Evolutionary conservation across 2,113 vertebrate genomes (phyloP), one percentile per base, ranked within the genome.

Genomic region (Petrocephalus microphthalmus): DNA sequence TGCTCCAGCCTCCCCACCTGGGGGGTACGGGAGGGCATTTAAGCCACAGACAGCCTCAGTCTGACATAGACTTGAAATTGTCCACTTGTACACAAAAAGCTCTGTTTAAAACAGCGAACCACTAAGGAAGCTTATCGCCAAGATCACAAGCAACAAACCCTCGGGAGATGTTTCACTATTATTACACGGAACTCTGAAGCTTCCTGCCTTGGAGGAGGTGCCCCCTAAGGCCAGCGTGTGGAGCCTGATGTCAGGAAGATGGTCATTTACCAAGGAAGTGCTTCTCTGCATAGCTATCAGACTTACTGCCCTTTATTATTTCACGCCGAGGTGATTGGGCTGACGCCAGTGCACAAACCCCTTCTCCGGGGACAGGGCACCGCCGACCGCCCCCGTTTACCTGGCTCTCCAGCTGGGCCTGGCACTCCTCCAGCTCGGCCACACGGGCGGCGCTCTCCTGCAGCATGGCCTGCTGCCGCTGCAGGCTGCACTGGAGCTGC

Each of bases 401-500:
- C 96, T 97, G 97, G 90, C 94, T 94, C 92, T 98, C 96, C 89
- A 98, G 96, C 87, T 95, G 95, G 87, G 93, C 93, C 93, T 99
- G 97, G 92, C 91, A 95, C 60, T 99, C 97, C 94, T 99, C 98
- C 86, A 99, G 94, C 83, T 99, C 97, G 29, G 92, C 96, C 82
- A 97, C 96, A 71, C 95, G 95, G 85, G 94, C 49, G 1, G 95
- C 95, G 93, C 97, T 97, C 90, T 99, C 96, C n/a, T 96, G 96
- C 90, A 99, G 93, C 98, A 99, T 98, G 90, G 95, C 94, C 91
- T 97, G 97, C 49, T 97, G 97, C 88, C 97, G 96, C 93, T 97
- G 96, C 37, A 99, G 95, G 88, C 95, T 95, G 81, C 96, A 93
- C 89, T 98, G 98, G 7, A 99, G 94, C 90, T 96, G 93, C 86